Evolutionary conservation across 2,113 vertebrate species (phyloP).

Genomic region (Gambusia holbrooki): DNA sequence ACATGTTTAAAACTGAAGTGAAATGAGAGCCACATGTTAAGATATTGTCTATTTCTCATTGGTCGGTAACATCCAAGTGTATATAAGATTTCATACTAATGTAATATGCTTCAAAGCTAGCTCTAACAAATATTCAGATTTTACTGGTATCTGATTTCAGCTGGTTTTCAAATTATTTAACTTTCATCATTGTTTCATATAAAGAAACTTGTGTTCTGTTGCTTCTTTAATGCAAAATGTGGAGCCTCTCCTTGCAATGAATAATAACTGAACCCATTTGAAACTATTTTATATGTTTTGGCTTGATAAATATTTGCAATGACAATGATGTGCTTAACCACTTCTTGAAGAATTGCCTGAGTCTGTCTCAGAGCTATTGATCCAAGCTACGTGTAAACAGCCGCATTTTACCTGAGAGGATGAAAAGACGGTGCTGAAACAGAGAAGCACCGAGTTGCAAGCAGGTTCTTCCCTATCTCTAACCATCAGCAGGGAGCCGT

Average conservation of each 20-base stretch:
- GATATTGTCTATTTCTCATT: background rate
- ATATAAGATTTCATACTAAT: background rate
- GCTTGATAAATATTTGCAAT: constrained; percentile 5
- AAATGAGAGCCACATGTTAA: background rate
- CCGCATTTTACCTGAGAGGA: constrained; percentile 5
- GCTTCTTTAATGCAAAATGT: background rate
- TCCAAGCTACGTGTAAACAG: constrained; percentile 12
- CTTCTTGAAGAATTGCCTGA: background rate
- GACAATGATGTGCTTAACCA: background rate
- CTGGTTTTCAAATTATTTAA: background rate
- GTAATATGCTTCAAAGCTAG: background rate
- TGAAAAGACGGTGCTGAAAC: constrained; percentile 29
- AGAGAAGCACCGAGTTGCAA: constrained; percentile 36
- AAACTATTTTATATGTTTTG: background rate
- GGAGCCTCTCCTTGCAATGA: background rate
- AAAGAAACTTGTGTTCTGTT: no score
- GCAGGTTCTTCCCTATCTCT: constrained; percentile 47
- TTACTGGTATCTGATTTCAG: background rate
- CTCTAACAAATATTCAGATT: background rate
- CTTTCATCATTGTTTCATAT: no score
- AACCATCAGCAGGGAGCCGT: constrained; percentile 55
- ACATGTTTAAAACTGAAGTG: no score
- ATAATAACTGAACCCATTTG: background rate
- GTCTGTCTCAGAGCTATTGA: constrained; percentile 15
- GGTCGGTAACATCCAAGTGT: background rate